Evolutionary conservation across 2,113 vertebrate genomes (phyloP).

Genomic region (Notothenia coriiceps): DNA sequence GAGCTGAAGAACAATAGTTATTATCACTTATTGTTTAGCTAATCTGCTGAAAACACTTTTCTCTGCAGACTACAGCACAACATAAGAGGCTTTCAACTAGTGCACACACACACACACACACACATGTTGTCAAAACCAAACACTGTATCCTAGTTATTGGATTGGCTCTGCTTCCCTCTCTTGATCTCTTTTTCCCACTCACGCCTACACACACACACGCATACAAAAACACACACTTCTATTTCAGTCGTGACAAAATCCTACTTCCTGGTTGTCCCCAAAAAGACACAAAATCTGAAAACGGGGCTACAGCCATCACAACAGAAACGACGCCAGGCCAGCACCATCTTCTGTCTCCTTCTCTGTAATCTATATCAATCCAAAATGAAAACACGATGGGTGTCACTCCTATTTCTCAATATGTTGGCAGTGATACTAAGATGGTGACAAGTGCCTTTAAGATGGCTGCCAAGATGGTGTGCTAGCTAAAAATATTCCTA

Average conservation of each 20-base stretch:
- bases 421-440: conserved; percentile 52
- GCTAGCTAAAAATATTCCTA: conserved; percentile 70
- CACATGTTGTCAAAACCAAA: conserved; percentile 23
- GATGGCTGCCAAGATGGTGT: conserved; percentile 73
- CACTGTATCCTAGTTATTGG: conserved; percentile 33
- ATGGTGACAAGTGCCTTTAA: conserved; percentile 73
- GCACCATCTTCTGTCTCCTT: not conserved
- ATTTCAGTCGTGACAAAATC: conserved; percentile 15
- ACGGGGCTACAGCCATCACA: conserved; percentile 30
- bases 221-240: not conserved
- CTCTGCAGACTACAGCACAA: conserved; percentile 47
- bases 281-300: not conserved
- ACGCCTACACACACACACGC: not conserved
- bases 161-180: conserved; percentile 24
- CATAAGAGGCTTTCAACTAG: conserved; percentile 38
- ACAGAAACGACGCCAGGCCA: conserved; percentile 6
- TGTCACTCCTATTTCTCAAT: conserved; percentile 28
- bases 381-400: conserved; percentile 29
- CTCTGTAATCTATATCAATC: conserved; percentile 33
- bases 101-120: conserved; percentile 21
- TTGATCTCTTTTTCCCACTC: conserved; percentile 15
- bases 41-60: conserved; percentile 67
- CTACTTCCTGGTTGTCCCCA: conserved; percentile 41
- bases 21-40: conserved; percentile 75
- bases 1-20: conserved; percentile 56